Evolutionary conservation across 2,113 vertebrate genomes (phyloP).

Genomic region (Eretmochelys imbricata): DNA sequence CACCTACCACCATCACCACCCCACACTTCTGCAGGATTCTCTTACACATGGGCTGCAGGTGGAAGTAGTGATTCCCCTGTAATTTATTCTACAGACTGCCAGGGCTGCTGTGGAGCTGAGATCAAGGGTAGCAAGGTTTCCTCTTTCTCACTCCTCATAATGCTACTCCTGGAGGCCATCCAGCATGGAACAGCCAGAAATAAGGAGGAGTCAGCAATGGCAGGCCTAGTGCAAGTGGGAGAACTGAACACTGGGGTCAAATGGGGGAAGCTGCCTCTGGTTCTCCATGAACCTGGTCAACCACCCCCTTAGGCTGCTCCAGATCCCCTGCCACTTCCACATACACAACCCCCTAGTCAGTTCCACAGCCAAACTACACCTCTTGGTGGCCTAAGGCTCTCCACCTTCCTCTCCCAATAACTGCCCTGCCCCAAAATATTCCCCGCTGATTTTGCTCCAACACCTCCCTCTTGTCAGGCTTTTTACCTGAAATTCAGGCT

Average conservation of each 20-base stretch:
- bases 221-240: neutral
- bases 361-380: neutral
- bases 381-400: neutral
- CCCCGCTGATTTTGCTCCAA: neutral
- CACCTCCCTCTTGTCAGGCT: neutral
- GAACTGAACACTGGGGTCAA: neutral
- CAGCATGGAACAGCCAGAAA: neutral
- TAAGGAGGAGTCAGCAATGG: neutral
- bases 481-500: neutral
- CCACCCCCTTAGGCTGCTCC: neutral
- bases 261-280: rapidly evolving
- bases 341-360: neutral
- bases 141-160: neutral
- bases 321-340: neutral
- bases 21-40: neutral
- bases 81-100: neutral
- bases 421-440: neutral
- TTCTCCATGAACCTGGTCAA: neutral
- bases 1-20: neutral
- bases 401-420: neutral
- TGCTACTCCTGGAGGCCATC: neutral
- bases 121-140: neutral
- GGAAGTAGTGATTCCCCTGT: neutral
- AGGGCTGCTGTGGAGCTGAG: neutral
- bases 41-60: neutral